phyloP scores from a whole-genome alignment of 1,140 invertebrate genomes.

The Cherax destructor region DNA sequence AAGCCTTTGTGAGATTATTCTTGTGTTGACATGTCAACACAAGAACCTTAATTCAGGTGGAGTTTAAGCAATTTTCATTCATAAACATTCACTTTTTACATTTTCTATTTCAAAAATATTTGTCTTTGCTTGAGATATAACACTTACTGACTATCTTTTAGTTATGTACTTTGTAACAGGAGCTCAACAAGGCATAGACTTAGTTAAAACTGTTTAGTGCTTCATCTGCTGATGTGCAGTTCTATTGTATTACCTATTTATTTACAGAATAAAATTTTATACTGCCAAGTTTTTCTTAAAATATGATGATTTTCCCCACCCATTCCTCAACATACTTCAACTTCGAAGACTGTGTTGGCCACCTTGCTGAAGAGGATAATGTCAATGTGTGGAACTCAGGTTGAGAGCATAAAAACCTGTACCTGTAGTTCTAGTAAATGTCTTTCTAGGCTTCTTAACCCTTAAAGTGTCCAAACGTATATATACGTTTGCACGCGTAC shows the following conservation, averaged over 20 bases:
- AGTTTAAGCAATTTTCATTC: background rate
- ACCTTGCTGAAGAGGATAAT: background rate
- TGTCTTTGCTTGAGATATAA: background rate
- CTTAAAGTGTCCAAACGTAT: no score
- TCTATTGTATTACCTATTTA: constrained; percentile 1
- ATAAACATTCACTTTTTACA: no score
- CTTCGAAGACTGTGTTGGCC: background rate
- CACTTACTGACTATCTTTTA: background rate
- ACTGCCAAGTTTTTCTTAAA: background rate
- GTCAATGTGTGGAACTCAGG: no score
- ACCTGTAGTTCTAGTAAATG: no score
- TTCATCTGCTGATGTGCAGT: background rate
- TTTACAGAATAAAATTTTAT: constrained; percentile 17
- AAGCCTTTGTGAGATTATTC: background rate
- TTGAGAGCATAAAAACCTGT: no score
- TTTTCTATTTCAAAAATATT: no score
- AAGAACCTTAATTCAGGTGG: background rate
- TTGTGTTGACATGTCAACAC: background rate
- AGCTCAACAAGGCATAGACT: background rate
- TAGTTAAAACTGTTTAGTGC: background rate
- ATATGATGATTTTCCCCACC: background rate
- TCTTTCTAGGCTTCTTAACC: no score
- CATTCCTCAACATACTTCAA: background rate
- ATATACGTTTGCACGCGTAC: no score
- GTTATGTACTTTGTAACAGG: background rate